Evolutionary conservation across 2,797 vertebrate genomes (phyloP).

Genomic region (Poeciliopsis gracilis): DNA sequence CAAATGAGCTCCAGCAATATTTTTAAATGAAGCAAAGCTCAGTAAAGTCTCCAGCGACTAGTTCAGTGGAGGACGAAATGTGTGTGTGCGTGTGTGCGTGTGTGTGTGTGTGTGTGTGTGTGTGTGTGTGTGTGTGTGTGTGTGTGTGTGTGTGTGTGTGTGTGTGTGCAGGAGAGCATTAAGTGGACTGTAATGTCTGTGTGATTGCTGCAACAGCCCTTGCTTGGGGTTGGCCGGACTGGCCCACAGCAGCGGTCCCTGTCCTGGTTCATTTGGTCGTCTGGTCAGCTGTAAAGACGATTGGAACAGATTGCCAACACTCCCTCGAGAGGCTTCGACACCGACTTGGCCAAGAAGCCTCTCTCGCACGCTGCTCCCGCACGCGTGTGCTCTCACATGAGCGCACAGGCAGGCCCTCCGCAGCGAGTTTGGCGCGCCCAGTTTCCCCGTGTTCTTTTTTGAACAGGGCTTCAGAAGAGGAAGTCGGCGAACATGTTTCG

Average conservation of each 20-base stretch:
- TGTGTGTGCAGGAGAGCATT: constrained; percentile 69
- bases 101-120: constrained; percentile 13
- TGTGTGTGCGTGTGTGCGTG: constrained; percentile 28
- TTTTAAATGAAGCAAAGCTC: constrained; percentile 45
- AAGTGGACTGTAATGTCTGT: constrained; percentile 72
- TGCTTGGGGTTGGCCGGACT: constrained; percentile 75
- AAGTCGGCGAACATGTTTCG: constrained; percentile 65
- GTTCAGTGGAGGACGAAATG: constrained; percentile 62
- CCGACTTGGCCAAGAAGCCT: constrained; percentile 78
- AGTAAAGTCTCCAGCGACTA: constrained; percentile 47
- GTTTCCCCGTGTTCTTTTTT: constrained; percentile 76
- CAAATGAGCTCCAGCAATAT: constrained; percentile 34
- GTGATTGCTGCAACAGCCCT: constrained; percentile 71
- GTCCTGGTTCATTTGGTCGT: constrained; percentile 81
- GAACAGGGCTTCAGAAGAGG: constrained; percentile 58
- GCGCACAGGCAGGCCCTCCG: constrained; percentile 63
- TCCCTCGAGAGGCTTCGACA: constrained; percentile 81
- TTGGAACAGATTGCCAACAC: constrained; percentile 82
- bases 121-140: constrained; percentile 31
- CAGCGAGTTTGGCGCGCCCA: constrained; percentile 72
- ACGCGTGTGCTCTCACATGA: constrained; percentile 74
- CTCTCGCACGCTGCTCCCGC: constrained; percentile 68
- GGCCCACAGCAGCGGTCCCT: constrained; percentile 79
- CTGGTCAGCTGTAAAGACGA: constrained; percentile 83
- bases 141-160: constrained; percentile 3